A percentile compares a stretch with the other conserved stretches of the same genome.
Evolutionary conservation across 2,888 invertebrate species (phyloP).

Genomic region (Dryobotodes eremita): DNA sequence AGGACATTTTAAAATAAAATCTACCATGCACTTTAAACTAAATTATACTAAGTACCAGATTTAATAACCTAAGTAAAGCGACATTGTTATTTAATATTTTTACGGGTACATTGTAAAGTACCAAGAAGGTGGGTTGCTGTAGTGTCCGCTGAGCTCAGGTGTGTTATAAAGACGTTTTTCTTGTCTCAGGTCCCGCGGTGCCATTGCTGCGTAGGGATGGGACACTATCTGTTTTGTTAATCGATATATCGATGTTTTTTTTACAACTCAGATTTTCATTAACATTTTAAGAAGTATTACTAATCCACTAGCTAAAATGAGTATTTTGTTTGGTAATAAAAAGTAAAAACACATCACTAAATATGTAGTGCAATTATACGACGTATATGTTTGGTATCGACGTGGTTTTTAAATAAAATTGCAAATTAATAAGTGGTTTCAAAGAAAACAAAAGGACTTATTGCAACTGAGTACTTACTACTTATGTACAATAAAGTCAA

Average conservation of each 20-base stretch:
- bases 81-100: constrained; percentile 50
- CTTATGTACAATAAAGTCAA: background rate
- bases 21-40: background rate
- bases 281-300: background rate
- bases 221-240: constrained; percentile 28
- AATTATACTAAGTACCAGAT: constrained; percentile 25
- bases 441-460: background rate
- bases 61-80: constrained; percentile 26
- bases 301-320: background rate
- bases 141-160: constrained; percentile 82
- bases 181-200: constrained; percentile 78
- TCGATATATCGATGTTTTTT: constrained; percentile 41
- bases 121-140: constrained; percentile 73
- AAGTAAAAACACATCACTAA: background rate
- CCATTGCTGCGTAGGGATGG: constrained; percentile 74
- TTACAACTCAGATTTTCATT: background rate
- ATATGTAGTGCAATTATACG: background rate
- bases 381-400: background rate
- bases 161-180: constrained; percentile 88
- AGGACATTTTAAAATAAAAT: constrained; percentile 1
- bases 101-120: constrained; percentile 70
- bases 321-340: background rate
- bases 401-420: background rate
- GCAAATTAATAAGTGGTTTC: background rate
- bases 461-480: background rate